Evolutionary conservation across 2,797 vertebrate species (phyloP).

Genomic region (Pseudomugil gertrudae): DNA sequence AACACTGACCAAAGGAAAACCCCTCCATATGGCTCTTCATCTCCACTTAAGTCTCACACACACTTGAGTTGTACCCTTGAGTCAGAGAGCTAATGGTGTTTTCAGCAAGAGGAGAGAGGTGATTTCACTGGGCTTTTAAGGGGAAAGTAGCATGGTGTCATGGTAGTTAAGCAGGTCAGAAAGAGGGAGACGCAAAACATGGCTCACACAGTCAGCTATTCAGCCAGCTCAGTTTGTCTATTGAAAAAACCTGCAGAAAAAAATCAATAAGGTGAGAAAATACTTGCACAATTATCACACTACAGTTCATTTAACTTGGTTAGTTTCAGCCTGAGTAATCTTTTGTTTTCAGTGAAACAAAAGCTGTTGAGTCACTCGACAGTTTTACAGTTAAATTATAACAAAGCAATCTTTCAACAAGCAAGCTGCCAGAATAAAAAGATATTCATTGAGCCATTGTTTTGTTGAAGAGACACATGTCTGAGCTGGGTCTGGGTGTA

Average conservation of each 20-base stretch:
- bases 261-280: constrained; percentile 17
- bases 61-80: constrained; percentile 67
- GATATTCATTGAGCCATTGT: constrained; percentile 8
- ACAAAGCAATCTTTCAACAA: constrained; percentile 2
- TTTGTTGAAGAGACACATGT: constrained; percentile 10
- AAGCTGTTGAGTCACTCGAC: constrained; percentile 13
- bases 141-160: constrained; percentile 68
- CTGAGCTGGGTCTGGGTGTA: constrained; percentile 23
- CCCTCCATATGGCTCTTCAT: constrained; percentile 79
- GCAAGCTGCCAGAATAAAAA: background rate
- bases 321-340: background rate
- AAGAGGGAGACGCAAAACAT: constrained; percentile 66
- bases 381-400: background rate
- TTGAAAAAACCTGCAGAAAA: constrained; percentile 7
- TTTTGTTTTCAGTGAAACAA: constrained; percentile 9
- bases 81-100: constrained; percentile 73
- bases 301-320: background rate
- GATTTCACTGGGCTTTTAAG: constrained; percentile 61
- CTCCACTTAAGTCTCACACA: constrained; percentile 65
- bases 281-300: constrained; percentile 23
- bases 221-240: constrained; percentile 21
- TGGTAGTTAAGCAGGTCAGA: constrained; percentile 74
- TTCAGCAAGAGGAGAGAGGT: constrained; percentile 64
- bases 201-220: constrained; percentile 49
- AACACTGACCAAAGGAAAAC: constrained; percentile 78